A percentile compares a stretch with the other conserved stretches of the same genome.
These are phyloP conservation scores for Myiotriccus ornatus DNA, from an alignment of 2,797 vertebrate genomes.

Conservation along the genomic window DNA sequence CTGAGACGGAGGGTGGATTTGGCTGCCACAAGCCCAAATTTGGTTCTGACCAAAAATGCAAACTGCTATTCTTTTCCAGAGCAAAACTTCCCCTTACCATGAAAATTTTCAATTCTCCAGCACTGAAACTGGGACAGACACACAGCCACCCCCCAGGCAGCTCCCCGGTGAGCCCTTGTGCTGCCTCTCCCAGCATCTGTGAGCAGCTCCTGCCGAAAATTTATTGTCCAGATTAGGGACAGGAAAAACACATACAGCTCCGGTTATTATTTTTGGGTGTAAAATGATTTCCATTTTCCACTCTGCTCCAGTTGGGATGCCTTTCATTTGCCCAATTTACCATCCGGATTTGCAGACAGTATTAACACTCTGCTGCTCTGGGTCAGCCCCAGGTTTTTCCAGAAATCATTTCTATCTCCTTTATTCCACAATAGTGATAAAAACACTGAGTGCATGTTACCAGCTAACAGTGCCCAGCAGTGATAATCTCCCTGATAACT, in stretches of 20 bases:
- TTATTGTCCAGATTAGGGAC: background rate
- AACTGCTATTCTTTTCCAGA: background rate
- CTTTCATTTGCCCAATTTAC: background rate
- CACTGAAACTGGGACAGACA: background rate
- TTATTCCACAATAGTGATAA: conserved; percentile 3
- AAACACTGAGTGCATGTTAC: background rate
- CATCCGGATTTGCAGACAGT: background rate
- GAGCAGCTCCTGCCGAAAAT: background rate
- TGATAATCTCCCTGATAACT: conserved; percentile 38
- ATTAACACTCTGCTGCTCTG: background rate
- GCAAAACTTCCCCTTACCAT: background rate
- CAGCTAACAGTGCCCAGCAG: conserved; percentile 3
- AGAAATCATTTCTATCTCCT: conserved; percentile 10
- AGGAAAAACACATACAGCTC: background rate
- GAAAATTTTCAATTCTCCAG: background rate
- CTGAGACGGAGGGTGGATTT: background rate
- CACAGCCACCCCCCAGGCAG: background rate
- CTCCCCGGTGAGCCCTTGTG: background rate
- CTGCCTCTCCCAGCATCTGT: background rate
- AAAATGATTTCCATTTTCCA: background rate
- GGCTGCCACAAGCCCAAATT: background rate
- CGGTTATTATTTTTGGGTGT: background rate
- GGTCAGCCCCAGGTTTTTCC: background rate
- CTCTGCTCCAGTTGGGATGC: background rate
- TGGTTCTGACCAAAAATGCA: background rate